Percentiles rank a stretch among this genome's conserved stretches.
Evolutionary conservation across 2,888 invertebrate species (phyloP).

Genomic region (Pterostichus madidus): DNA sequence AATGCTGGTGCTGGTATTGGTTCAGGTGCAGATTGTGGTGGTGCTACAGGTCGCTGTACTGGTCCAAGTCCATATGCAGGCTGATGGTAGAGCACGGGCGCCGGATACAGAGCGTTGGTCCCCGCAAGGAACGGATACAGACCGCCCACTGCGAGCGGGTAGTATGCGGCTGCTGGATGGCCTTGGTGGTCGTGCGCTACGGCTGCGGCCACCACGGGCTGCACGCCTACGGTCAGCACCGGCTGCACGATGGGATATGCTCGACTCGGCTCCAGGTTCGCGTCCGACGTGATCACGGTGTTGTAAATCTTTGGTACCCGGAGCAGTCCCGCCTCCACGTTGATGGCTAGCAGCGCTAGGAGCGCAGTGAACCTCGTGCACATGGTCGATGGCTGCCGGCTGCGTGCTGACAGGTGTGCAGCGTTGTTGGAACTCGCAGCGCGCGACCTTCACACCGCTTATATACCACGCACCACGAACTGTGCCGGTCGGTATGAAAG

Average conservation of each 20-base stretch:
- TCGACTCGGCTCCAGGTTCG: slow-evolving; percentile 86
- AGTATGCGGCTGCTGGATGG: slow-evolving; percentile 29
- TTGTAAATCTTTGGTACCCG: slow-evolving; percentile 89
- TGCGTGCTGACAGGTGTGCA: slow-evolving; percentile 37
- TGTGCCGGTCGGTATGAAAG: slow-evolving; percentile 22
- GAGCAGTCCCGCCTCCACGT: slow-evolving; percentile 77
- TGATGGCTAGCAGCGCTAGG: slow-evolving; percentile 70
- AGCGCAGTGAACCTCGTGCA: slow-evolving; percentile 1
- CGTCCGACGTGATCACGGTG: slow-evolving; percentile 88
- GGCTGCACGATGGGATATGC: slow-evolving; percentile 88
- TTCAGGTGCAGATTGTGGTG: slow-evolving; percentile 58
- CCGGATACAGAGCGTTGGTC: slow-evolving; percentile 51
- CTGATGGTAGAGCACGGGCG: slow-evolving; percentile 75
- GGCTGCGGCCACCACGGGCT: slow-evolving; percentile 71
- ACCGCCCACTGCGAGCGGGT: slow-evolving; percentile 51
- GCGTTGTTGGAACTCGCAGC: slow-evolving; percentile 23
- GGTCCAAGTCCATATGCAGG: slow-evolving; percentile 70
- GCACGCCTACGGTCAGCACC: slow-evolving; percentile 81
- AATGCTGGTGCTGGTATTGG: slow-evolving; percentile 5
- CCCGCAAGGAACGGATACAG: slow-evolving; percentile 50
- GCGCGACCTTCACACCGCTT: slow-evolving; percentile 47
- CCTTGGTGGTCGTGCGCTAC: slow-evolving; percentile 10
- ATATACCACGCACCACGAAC: slow-evolving; percentile 18
- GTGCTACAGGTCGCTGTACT: slow-evolving; percentile 60
- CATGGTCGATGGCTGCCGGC: slow-evolving; percentile 17